Percentiles rank a stretch among this genome's conserved stretches.
phyloP scores from a whole-genome alignment of 1,140 invertebrate genomes.

The Lasioglossum baleicum region DNA sequence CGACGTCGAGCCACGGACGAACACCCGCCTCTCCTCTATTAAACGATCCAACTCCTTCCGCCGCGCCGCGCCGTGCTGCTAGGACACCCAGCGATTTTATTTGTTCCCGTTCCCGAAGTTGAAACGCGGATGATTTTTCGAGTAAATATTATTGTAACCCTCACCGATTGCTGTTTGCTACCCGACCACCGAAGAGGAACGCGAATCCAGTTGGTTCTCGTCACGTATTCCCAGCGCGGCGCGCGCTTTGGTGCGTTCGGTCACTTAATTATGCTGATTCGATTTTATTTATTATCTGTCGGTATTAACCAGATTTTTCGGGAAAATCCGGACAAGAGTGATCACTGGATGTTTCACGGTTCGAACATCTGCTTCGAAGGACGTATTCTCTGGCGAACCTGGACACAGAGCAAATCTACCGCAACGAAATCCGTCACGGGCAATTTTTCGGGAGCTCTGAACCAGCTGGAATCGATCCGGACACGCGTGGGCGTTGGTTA shows the following conservation, averaged over 20 bases:
- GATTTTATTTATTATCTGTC: neutral
- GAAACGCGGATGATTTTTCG: neutral
- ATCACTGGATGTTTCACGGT: no score
- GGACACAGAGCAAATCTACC: no score
- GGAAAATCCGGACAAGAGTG: no score
- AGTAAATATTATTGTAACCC: slow-evolving; percentile 8
- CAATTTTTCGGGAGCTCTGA: neutral
- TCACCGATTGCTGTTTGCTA: neutral
- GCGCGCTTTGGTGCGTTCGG: neutral
- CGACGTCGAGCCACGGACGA: slow-evolving; percentile 14
- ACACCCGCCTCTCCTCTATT: slow-evolving; percentile 33
- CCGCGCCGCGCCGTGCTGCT: neutral
- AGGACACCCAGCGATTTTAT: slow-evolving; percentile 33
- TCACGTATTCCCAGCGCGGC: no score
- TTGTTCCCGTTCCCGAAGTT: neutral
- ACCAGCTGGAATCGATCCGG: slow-evolving; percentile 4
- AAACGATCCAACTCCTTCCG: slow-evolving; percentile 1
- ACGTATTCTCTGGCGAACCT: no score
- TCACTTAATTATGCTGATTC: neutral
- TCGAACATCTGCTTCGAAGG: no score
- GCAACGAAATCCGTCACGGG: no score
- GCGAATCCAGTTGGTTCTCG: neutral
- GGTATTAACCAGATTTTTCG: no score
- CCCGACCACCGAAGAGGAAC: neutral
- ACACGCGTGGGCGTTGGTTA: neutral